A percentile compares a stretch with the other conserved stretches of the same genome.
These are phyloP conservation scores for Lasioglossum leucozonium DNA, from an alignment of 2,888 invertebrate genomes.

Conservation along the genomic window DNA sequence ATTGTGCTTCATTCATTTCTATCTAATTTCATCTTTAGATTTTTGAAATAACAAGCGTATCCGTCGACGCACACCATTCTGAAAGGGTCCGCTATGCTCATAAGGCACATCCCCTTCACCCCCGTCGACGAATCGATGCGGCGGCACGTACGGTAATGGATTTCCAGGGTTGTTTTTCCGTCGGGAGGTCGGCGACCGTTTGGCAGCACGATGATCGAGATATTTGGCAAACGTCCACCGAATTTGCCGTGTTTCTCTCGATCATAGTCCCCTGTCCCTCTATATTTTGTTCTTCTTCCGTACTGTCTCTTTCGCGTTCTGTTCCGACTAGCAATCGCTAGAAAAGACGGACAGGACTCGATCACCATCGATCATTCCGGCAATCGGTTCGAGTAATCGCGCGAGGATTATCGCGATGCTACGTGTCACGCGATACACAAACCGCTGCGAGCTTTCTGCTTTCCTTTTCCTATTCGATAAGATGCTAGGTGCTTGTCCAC, in stretches of 20 bases:
- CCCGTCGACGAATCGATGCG: slow-evolving; percentile 2
- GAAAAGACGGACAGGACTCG: slow-evolving; percentile 6
- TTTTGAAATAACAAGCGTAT: background rate
- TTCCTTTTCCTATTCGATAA: background rate
- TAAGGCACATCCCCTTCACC: background rate
- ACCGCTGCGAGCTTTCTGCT: background rate
- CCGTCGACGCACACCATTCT: background rate
- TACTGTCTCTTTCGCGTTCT: background rate
- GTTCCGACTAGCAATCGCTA: background rate
- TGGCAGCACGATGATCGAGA: slow-evolving; percentile 49
- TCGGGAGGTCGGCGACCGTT: slow-evolving; percentile 48
- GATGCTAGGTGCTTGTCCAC: background rate
- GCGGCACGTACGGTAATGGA: background rate
- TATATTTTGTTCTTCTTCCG: background rate
- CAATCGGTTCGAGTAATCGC: slow-evolving; percentile 35
- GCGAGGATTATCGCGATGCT: slow-evolving; percentile 30
- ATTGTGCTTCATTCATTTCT: background rate
- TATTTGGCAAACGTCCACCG: slow-evolving; percentile 54
- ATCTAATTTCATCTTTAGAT: background rate
- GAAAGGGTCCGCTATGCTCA: background rate
- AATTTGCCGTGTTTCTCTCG: slow-evolving; percentile 35
- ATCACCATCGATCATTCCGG: slow-evolving; percentile 1
- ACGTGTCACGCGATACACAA: slow-evolving; percentile 30
- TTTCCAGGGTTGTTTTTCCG: slow-evolving; percentile 37
- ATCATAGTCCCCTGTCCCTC: slow-evolving; percentile 5